Base-by-base conservation (phyloP, 2,888 invertebrate species). In the Spodoptera littoralis region DNA sequence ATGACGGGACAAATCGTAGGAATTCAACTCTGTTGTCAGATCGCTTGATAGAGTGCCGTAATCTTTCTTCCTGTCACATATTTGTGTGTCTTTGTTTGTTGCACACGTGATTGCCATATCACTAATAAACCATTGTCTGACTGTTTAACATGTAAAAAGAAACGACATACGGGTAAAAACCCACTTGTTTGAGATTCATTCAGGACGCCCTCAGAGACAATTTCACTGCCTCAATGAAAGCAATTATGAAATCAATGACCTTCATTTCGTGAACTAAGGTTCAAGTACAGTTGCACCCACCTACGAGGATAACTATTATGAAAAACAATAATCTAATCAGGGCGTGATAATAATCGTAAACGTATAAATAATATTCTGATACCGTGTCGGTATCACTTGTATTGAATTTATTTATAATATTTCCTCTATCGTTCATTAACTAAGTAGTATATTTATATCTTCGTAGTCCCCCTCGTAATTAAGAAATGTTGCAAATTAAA, bases 51-150 rank as follows among this genome's bases (percentile, higher is more conserved):
- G 87, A 91, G 87, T 84, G 85, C 77, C 77, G 84, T 85, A 83
- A 91, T 92, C 88, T 86, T 81, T 92, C 91, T 89, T 90, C 84
- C 87, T 90, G 91, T 91, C 90, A 88, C 87, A 83, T 85, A 82
- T 87, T 82, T 84, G 73, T 83, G 80, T 78, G 74, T 76, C 76
- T 79, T 76, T 74, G 73, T 76, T 67, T 73, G 77, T 70, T 70
- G 71, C 79, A 78, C 71, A 80, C 80, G 73, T 76, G 77, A 77
- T 77, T 76, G 77, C 77, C 53, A 67, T 78, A 79, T 70, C 72
- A 77, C 67, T 77, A 77, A 78, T 80, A 78, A 78, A 77, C 69
- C 64, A 72, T 77, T 77, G 75, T 77, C 67, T 70, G 36, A 6
- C 36, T 30, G 48, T 62, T 73, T 61, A 60, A 77, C 59, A 62